Conservation (phyloP, 2,888 invertebrate species). For the Hydraecia micacea region DNA sequence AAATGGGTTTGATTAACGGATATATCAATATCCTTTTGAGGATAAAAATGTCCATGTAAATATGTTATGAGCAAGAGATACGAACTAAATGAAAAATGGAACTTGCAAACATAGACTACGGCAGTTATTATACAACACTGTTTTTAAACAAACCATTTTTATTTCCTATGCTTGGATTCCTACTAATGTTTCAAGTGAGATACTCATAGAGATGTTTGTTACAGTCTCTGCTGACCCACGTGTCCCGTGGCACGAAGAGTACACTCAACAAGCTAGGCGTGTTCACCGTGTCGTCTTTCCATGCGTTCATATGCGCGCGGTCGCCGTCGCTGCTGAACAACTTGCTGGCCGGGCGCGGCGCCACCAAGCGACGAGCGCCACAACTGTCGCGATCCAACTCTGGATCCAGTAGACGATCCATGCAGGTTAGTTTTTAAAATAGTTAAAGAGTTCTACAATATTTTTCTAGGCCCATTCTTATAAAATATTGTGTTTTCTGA, state of each 20-base stretch:
- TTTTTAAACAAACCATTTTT: neutral
- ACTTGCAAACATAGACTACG: neutral
- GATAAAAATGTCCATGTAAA: constrained; percentile 49
- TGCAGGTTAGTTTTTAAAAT: constrained; percentile 91
- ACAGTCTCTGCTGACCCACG: constrained; percentile 98
- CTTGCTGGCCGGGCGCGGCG: constrained; percentile 96
- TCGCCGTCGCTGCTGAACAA: constrained; percentile 98
- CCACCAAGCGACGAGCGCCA: constrained; percentile 97
- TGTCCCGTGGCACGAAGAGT: constrained; percentile 98
- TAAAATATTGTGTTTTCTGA: neutral
- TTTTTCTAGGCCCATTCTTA: neutral
- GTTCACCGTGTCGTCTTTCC: constrained; percentile 99
- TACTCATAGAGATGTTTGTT: constrained; percentile 73
- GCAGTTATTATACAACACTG: neutral
- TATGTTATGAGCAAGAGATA: constrained; percentile 40
- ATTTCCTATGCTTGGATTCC: neutral
- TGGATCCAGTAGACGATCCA: constrained; percentile 95
- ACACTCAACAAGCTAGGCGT: constrained; percentile 98
- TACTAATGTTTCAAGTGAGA: neutral
- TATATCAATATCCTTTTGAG: constrained; percentile 72
- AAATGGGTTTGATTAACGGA: constrained; percentile 75
- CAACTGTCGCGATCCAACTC: constrained; percentile 97
- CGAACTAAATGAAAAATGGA: constrained; percentile 16
- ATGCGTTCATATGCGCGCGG: constrained; percentile 99
- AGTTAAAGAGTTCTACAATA: neutral